These are phyloP conservation scores for Sarcophaga bullata DNA, from an alignment of 1,140 invertebrate species.

Conservation along the genomic window DNA sequence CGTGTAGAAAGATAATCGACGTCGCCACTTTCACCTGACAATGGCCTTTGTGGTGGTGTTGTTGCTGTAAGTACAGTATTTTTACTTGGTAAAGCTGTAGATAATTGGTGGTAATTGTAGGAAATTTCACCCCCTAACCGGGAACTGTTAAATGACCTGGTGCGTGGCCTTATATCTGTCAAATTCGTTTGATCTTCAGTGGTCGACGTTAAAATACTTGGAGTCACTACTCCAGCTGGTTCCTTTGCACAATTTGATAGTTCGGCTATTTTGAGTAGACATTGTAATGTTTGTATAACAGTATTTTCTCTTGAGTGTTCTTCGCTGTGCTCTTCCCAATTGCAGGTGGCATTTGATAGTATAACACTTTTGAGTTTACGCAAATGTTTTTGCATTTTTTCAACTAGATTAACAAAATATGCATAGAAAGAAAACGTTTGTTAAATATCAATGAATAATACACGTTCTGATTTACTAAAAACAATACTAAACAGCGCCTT, in stretches of 20 bases:
- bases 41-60: conserved; percentile 48
- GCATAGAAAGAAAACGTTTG: conserved; percentile 22
- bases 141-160: conserved; percentile 50
- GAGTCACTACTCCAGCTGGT: conserved; percentile 48
- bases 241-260: conserved; percentile 56
- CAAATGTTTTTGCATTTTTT: conserved; percentile 64
- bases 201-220: conserved; percentile 37
- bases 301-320: conserved; percentile 59
- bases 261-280: conserved; percentile 61
- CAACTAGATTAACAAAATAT: conserved; percentile 49
- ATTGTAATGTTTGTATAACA: conserved; percentile 60
- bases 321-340: conserved; percentile 56
- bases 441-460: conserved; percentile 16
- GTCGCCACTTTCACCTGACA: conserved; percentile 54
- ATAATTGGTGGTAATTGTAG: conserved; percentile 4
- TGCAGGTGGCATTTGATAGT: conserved; percentile 51
- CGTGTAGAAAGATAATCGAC: conserved; percentile 59
- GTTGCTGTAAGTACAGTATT: conserved; percentile 2
- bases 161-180: conserved; percentile 50
- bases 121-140: not conserved
- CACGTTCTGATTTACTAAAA: not conserved
- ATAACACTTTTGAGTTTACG: conserved; percentile 59
- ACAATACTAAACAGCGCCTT: too few relatives aligned
- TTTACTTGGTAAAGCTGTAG: conserved; percentile 18
- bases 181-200: conserved; percentile 40